phyloP scores from a whole-genome alignment of 2,113 vertebrate species.

The Paracanthobrama guichenoti region DNA sequence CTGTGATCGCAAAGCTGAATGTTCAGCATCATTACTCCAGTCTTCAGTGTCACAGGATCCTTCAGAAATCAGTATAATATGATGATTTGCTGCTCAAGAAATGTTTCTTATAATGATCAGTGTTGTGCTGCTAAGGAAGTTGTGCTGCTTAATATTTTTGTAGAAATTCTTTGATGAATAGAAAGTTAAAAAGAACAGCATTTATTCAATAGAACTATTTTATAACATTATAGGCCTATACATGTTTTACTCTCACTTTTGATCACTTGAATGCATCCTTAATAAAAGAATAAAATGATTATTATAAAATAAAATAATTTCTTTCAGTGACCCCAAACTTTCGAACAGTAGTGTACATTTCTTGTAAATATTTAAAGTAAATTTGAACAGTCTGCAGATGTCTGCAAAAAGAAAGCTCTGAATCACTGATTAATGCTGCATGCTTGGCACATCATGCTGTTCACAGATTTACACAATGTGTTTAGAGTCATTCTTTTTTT shows the following conservation, averaged over 20 bases:
- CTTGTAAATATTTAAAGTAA: neutral
- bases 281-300: neutral
- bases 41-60: neutral
- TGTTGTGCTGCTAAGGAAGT: neutral
- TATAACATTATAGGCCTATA: no score
- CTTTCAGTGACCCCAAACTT: neutral
- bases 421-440: slow-evolving; percentile 5
- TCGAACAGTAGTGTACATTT: slow-evolving; percentile 1
- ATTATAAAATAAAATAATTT: no score
- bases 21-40: neutral
- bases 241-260: neutral
- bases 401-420: neutral
- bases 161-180: neutral
- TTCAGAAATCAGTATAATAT: neutral
- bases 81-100: neutral
- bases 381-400: neutral
- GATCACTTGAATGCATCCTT: neutral
- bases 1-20: neutral
- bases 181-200: neutral
- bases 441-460: slow-evolving; percentile 12
- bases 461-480: slow-evolving; percentile 17
- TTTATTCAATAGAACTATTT: neutral
- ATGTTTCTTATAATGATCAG: neutral
- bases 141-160: neutral
- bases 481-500: neutral